phyloP scores from a whole-genome alignment of 2,113 vertebrate species.

The Gymnarchus niloticus region DNA sequence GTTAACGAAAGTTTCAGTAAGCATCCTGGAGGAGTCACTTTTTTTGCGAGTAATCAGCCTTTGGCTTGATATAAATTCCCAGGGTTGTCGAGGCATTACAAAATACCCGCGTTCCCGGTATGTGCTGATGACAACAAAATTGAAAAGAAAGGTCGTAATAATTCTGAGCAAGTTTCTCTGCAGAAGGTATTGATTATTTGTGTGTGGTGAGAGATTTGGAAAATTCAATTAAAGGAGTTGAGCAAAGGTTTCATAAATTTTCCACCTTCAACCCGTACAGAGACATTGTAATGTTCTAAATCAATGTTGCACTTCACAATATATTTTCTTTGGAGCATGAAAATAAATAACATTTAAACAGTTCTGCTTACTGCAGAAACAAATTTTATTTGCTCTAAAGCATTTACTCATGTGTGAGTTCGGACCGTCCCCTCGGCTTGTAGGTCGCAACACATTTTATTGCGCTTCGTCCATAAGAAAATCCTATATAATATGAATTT shows the following conservation, averaged over 20 bases:
- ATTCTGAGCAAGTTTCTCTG: slow-evolving; percentile 97
- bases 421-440: slow-evolving; percentile 75
- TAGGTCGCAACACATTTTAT: slow-evolving; percentile 86
- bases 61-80: slow-evolving; percentile 78
- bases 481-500: slow-evolving; percentile 95
- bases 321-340: slow-evolving; percentile 99
- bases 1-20: slow-evolving; percentile 71
- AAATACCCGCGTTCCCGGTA: slow-evolving; percentile 79
- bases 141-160: slow-evolving; percentile 95
- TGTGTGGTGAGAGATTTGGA: slow-evolving; percentile 99
- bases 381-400: slow-evolving; percentile 92
- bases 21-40: slow-evolving; percentile 62
- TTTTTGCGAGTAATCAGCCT: slow-evolving; percentile 78
- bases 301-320: slow-evolving; percentile 99
- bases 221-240: slow-evolving; percentile 99
- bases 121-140: slow-evolving; percentile 99
- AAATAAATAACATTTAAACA: slow-evolving; percentile 99
- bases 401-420: slow-evolving; percentile 78
- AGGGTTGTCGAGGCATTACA: slow-evolving; percentile 73
- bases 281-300: slow-evolving; percentile 96
- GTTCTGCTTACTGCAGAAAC: slow-evolving; percentile 99
- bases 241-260: slow-evolving; percentile 99
- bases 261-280: slow-evolving; percentile 74
- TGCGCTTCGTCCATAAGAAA: slow-evolving; percentile 86
- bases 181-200: slow-evolving; percentile 99